phyloP scores from a whole-genome alignment of 2,113 vertebrate genomes.

The Phoenicopterus ruber region DNA sequence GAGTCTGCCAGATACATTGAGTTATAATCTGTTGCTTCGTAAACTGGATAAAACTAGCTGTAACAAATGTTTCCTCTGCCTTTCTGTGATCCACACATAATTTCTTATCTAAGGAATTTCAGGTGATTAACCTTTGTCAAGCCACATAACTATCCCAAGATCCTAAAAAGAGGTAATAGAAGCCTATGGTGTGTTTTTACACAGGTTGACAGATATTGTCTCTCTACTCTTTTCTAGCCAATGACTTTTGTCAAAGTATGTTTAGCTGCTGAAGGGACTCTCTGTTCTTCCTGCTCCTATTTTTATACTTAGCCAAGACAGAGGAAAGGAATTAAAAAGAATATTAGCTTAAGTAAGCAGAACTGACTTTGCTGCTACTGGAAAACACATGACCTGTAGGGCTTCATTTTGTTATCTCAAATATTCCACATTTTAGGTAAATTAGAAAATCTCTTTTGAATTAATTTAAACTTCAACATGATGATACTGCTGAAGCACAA shows the following conservation, averaged over 20 bases:
- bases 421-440: conserved; percentile 55
- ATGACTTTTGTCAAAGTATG: background rate
- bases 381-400: conserved; percentile 31
- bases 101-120: background rate
- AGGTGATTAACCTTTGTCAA: conserved; percentile 6
- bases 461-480: conserved; percentile 46
- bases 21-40: background rate
- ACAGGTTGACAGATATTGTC: background rate
- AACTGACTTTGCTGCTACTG: conserved; percentile 29
- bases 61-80: background rate
- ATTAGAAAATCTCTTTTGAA: conserved; percentile 54
- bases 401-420: conserved; percentile 53
- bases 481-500: conserved; percentile 31
- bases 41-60: background rate
- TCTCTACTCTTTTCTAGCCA: background rate
- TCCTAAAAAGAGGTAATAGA: background rate
- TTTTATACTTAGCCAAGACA: conserved; percentile 17
- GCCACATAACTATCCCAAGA: background rate
- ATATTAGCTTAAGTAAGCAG: conserved; percentile 55
- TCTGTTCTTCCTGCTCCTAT: background rate
- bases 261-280: background rate
- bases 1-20: background rate
- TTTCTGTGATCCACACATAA: background rate
- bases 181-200: background rate
- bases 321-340: conserved; percentile 14